Percentiles rank a stretch among this genome's conserved stretches.
Evolutionary conservation across 2,113 vertebrate species (phyloP).

Genomic region (mouse (Mus musculus)): GRCm39 chr3:156052501-156053000

Average conservation of each 20-base stretch:
- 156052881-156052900: neutral
- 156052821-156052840: too few species aligned
- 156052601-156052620: too few species aligned
- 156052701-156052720: too few species aligned
- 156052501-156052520: neutral
- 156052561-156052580: neutral
- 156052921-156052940: neutral
- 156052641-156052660: neutral
- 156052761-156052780: neutral
- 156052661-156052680: neutral
- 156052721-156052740: neutral
- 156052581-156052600: neutral
- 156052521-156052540: too few species aligned
- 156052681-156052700: neutral
- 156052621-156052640: neutral
- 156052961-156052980: neutral
- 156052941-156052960: neutral
- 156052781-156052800: too few species aligned
- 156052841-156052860: neutral
- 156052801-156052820: neutral
- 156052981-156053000: neutral
- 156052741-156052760: too few species aligned
- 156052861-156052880: neutral
- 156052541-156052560: neutral
- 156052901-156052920: neutral